Evolutionary conservation across 1,140 invertebrate species (phyloP), one percentile per base, ranked within the genome.

Genomic region (Drosophila sp.): DNA sequence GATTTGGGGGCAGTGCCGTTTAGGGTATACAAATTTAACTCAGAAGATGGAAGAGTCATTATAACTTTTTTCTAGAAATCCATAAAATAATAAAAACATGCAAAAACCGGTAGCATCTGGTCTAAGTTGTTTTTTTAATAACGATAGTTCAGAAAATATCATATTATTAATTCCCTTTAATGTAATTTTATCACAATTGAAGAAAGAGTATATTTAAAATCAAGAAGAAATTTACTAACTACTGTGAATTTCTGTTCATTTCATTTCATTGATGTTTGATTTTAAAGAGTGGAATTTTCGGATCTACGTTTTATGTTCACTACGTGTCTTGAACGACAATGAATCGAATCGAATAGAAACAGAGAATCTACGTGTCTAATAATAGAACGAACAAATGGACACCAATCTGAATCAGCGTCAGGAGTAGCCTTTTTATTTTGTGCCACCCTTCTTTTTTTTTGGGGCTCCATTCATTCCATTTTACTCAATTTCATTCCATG

Each of bases 241-340:
- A 3, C 5, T 10, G 30, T 33, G n/a, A 33, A 58, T 17, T 58
- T 11, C 25, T 10, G 1, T 58, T 35, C n/a, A 58, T 58, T 58
- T 23, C 71, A 62, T 61, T 66, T 61, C 70, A 61, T 68, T 64
- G 44, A 57, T 33, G 40, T 62, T 70, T 74, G 65, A 17, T 32
- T 75, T 78, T 66, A 64, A 78, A 75, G 73, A 66, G 44, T 75
- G 63, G 63, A 66, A 60, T 73, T 73, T 73, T 62, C 57, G 67
- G 70, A 64, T 76, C 79, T 86, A 77, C 76, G 79, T 76, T 87
- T 87, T 73, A 83, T 86, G 83, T 75, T 66, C 69, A 79, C 55
- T 77, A 87, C 83, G 83, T 83, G 83, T 79, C 80, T 55, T 41
- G 75, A 25, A 57, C 56, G 44, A 56, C 66, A 66, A 69, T 44